Percentiles rank a stretch among this genome's conserved stretches.
These are phyloP conservation scores for Boleophthalmus pectinirostris DNA, from an alignment of 2,113 vertebrate genomes.

Conservation along the genomic window DNA sequence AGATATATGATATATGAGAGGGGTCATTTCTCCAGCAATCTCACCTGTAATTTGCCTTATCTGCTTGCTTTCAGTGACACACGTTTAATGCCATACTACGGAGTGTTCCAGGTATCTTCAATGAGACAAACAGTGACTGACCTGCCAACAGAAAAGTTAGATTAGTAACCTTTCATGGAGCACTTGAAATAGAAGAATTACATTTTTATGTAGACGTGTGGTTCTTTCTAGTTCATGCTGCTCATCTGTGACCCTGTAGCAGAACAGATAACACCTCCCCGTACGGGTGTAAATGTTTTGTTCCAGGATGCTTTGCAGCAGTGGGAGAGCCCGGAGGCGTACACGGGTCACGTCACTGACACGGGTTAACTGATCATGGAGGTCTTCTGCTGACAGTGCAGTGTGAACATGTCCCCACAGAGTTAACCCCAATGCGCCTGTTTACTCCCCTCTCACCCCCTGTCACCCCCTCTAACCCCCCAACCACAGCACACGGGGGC, in stretches of 20 bases:
- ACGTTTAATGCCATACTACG: no score
- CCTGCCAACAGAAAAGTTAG: no score
- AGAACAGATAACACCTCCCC: background rate
- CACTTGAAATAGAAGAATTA: no score
- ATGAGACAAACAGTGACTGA: no score
- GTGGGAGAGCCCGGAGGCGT: slow-evolving; percentile 9
- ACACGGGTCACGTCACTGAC: slow-evolving; percentile 51
- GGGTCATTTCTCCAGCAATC: no score
- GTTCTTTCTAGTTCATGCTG: background rate
- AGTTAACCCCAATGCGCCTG: slow-evolving; percentile 69
- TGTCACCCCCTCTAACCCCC: slow-evolving; percentile 40
- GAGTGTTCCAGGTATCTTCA: no score
- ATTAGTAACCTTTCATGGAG: no score
- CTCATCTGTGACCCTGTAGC: background rate
- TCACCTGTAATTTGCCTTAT: no score
- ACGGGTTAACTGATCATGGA: slow-evolving; percentile 63
- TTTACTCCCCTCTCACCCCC: slow-evolving; percentile 59
- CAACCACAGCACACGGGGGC: slow-evolving; percentile 21
- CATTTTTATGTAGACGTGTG: no score
- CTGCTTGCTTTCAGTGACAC: no score
- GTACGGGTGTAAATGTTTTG: background rate
- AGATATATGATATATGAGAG: no score
- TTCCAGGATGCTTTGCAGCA: slow-evolving; percentile 36
- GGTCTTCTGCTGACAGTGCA: slow-evolving; percentile 70
- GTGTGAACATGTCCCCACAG: slow-evolving; percentile 62